Base-by-base conservation (phyloP, 2,113 vertebrate species). In the Alces alces region DNA sequence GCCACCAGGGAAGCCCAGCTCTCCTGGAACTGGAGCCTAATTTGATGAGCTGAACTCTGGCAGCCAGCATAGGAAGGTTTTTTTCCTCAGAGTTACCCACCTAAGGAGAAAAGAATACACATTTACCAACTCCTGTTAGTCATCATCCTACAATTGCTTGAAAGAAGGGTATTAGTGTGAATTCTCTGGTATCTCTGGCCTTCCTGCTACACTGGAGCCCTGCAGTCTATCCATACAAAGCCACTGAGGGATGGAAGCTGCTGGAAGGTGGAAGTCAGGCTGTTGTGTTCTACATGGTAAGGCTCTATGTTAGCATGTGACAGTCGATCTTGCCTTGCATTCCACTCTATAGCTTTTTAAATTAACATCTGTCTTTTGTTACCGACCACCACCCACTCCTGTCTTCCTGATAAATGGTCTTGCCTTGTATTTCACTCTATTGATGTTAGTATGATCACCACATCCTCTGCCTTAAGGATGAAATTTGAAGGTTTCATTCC, bases 401-500 rank as follows among this genome's bases (percentile, higher is more conserved):
- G 11, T 73, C n/a, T 84, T 88, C 85, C 64, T 23, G 17, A 61
- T 33, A 86, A 84, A 64, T 47, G 6, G 85, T 57, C 28, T 50
- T 91, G 25, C 17, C 13, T 92, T 76, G 4, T 58, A 17, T 73
- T 64, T 96, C 92, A 91, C 15, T 76, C 12, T 60, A 27, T 85
- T 91, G 50, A 5, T 73, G 10, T 79, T 89, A 92, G 28, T 64
- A 21, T 52, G 39, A 84, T 45, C 12, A 39, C 1, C 4, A 47
- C 30, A 2, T 30, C 1, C 57, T 17, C 54, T 30, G 23, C 12
- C 2, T 57, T 61, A 79, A 58, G 14, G 27, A n/a, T 80, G 52
- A 58, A 45, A 76, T 85, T 43, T 50, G 60, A 85, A 45, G 8
- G 73, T 93, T 73, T 76, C 43, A 60, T 78, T 88, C 60, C 91